phyloP scores from a whole-genome alignment of 2,888 invertebrate genomes.

The Ptychoptera contaminata region DNA sequence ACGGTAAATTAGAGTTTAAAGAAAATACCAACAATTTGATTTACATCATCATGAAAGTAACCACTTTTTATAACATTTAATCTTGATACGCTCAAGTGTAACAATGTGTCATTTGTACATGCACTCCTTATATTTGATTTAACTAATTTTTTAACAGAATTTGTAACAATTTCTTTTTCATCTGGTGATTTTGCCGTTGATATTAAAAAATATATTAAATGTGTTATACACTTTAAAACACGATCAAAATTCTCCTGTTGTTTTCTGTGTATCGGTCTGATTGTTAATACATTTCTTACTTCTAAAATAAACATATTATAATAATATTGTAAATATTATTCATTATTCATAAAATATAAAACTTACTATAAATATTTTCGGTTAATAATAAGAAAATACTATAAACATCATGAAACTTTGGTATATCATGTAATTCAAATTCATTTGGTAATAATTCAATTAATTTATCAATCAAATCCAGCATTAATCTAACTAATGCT shows the following conservation, averaged over 20 bases:
- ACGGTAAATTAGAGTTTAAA: not conserved
- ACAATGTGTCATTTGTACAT: constrained; percentile 57
- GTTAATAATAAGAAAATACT: constrained; percentile 53
- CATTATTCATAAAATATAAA: not conserved
- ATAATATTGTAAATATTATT: not conserved
- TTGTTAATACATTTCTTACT: constrained; percentile 34
- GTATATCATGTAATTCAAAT: constrained; percentile 34
- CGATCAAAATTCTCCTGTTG: constrained; percentile 73
- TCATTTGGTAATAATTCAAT: constrained; percentile 34
- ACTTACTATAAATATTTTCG: constrained; percentile 37
- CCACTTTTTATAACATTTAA: constrained; percentile 62
- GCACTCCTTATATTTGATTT: constrained; percentile 50
- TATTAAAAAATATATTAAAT: constrained; percentile 52
- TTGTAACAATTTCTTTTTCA: constrained; percentile 31
- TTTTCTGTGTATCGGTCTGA: constrained; percentile 54
- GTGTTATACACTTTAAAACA: constrained; percentile 61
- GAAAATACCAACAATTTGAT: constrained; percentile 22
- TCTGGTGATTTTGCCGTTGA: constrained; percentile 39
- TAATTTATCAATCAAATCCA: constrained; percentile 49
- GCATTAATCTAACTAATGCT: constrained; percentile 69
- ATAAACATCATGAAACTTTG: constrained; percentile 51
- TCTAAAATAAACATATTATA: constrained; percentile 20
- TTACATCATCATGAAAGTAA: constrained; percentile 54
- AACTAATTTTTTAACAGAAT: constrained; percentile 39
- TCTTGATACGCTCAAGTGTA: constrained; percentile 69